Conservation (phyloP, 35 echinoderm and acorn worm genomes). For the Lytechinus variegatus region DNA sequence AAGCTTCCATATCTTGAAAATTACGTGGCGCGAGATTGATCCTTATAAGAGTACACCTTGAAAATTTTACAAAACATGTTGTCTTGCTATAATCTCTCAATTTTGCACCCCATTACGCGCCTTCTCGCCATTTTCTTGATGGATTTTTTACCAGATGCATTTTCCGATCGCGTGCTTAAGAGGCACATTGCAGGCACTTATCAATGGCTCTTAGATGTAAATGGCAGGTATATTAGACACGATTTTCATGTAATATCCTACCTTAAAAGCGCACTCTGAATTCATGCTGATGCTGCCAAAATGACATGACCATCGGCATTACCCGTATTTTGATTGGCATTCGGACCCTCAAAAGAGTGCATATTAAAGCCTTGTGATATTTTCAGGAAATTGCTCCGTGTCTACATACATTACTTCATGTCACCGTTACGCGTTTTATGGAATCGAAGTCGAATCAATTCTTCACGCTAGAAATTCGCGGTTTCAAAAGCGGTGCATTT, state of each 20-base stretch:
- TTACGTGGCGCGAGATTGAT: background rate
- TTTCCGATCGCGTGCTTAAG: background rate
- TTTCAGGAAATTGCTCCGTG: constrained; percentile 22
- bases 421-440: background rate
- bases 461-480: constrained; percentile 12
- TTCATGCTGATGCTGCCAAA: background rate
- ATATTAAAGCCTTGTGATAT: background rate
- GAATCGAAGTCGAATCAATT: constrained; percentile 29
- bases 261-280: background rate
- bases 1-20: background rate
- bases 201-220: constrained; percentile 2
- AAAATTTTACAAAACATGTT: background rate
- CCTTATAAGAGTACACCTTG: background rate
- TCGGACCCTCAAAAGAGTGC: constrained; percentile 1
- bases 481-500: constrained; percentile 25
- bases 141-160: background rate
- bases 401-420: constrained; percentile 21
- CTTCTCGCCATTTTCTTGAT: background rate
- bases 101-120: background rate
- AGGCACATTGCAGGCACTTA: background rate
- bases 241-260: constrained; percentile 14
- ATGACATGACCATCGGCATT: background rate
- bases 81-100: background rate
- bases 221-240: constrained; percentile 3
- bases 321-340: background rate